phyloP scores from a whole-genome alignment of 2,888 invertebrate genomes.

The Sphaerolaimus hirsutus region DNA sequence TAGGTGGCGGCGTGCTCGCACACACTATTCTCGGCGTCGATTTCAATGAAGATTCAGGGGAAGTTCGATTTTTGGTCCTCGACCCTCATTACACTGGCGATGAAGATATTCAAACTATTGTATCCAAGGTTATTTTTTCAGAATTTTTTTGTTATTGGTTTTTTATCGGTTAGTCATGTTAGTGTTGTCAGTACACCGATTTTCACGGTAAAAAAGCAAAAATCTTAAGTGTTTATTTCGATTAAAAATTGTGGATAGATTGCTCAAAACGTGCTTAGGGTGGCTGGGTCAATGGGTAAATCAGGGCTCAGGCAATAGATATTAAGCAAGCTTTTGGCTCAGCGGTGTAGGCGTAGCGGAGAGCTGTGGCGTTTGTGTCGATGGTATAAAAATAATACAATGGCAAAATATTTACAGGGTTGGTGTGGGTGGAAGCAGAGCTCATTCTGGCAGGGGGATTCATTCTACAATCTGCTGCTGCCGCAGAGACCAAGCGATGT shows the following conservation, averaged over 20 bases:
- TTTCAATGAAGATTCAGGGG: conserved; percentile 51
- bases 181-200: too few relatives aligned
- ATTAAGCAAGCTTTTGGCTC: too few relatives aligned
- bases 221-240: too few relatives aligned
- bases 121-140: background rate
- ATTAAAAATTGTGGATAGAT: too few relatives aligned
- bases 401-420: conserved; percentile 45
- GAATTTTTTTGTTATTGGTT: background rate
- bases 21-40: conserved; percentile 90
- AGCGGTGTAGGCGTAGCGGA: background rate
- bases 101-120: background rate
- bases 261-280: too few relatives aligned
- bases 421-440: conserved; percentile 92
- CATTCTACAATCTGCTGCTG: conserved; percentile 86
- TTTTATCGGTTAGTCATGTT: too few relatives aligned
- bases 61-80: conserved; percentile 68
- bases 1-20: conserved; percentile 82
- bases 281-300: too few relatives aligned
- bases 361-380: background rate
- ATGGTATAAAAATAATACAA: background rate
- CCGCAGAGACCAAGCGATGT: conserved; percentile 41
- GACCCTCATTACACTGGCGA: conserved; percentile 81
- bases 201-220: too few relatives aligned
- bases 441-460: conserved; percentile 77
- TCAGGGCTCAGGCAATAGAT: too few relatives aligned